A percentile compares a stretch with the other conserved stretches of the same genome.
Evolutionary conservation across 2,888 invertebrate genomes (phyloP).

Genomic region (Hypomecis atomaria): DNA sequence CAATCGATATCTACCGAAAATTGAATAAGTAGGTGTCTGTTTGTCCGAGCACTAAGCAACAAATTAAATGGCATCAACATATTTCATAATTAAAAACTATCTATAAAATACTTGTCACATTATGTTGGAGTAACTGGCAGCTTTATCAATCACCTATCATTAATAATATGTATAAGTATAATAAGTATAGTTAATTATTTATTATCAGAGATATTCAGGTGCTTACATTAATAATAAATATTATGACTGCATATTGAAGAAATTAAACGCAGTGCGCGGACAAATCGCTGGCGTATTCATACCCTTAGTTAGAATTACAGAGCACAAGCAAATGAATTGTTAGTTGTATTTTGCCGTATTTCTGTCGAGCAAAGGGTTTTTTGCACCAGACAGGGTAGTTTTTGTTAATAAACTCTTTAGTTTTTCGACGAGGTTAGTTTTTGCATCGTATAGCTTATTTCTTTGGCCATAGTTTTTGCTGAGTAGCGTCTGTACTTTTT

Average conservation of each 20-base stretch:
- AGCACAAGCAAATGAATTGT: slow-evolving; percentile 36
- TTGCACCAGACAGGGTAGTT: slow-evolving; percentile 17
- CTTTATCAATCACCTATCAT: no score
- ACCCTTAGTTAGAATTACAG: slow-evolving; percentile 9
- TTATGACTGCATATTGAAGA: not conserved
- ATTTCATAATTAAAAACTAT: no score
- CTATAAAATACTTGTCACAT: no score
- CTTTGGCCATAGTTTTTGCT: slow-evolving; percentile 26
- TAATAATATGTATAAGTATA: no score
- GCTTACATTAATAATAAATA: no score
- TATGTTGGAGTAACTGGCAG: no score
- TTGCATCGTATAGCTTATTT: slow-evolving; percentile 18
- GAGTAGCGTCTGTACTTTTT: slow-evolving; percentile 20
- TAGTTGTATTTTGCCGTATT: slow-evolving; percentile 31
- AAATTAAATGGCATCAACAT: no score
- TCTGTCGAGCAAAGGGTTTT: slow-evolving; percentile 16
- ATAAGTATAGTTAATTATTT: no score
- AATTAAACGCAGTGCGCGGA: not conserved
- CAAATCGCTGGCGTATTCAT: not conserved
- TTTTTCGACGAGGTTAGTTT: slow-evolving; percentile 20
- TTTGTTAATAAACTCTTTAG: slow-evolving; percentile 11
- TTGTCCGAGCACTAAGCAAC: no score
- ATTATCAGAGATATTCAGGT: no score
- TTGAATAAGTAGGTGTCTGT: no score
- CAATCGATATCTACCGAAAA: no score